Evolutionary conservation across 64 coral and sea anemone genomes (phyloP), one percentile per base, ranked within the genome.

Genomic region (Platygyra sinensis): DNA sequence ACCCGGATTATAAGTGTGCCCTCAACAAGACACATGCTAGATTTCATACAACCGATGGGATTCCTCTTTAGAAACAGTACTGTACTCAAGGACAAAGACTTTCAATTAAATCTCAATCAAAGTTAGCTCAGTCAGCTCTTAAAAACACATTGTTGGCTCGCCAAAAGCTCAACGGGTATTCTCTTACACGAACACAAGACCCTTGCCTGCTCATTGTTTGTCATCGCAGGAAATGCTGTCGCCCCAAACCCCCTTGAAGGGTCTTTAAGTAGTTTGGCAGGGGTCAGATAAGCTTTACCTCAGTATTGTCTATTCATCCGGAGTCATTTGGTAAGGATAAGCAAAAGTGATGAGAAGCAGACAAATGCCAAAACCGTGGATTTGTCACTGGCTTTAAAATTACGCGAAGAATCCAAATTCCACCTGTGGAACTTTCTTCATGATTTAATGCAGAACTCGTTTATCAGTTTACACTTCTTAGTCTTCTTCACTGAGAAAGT

Each of bases 301-400:
- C 63, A 67, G 80, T 65, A 83, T 83, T 83, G 80, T 83, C 60
- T 83, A 60, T 83, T 83, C 80, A 67, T 85, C 63, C 81, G 62
- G 63, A 85, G 33, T 85, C 81, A 85, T 85, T 85, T 85, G 81
- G 81, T 71, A 85, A 85, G 81, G 81, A 85, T 85, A 85, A 85
- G 71, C 81, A 85, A 42, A 65, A 85, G 62, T 85, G 81, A 85
- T 4, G 81, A 85, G 81, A 71, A 83, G 51, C 81, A 85, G 62
- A 36, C 62, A 63, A 62, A 13, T 83, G 80, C n/a, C 80, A 64
- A 62, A 38, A 83, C 29, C 32, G 16, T 64, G 59, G 55, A 80
- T 62, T 20, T 29, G 62, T 38, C 27, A n/a, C 54, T 33, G 33
- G 33, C 33, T 36, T 81, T 62, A 1, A 19, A 82, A 82, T 38